A percentile compares a stretch with the other conserved stretches of the same genome.
Evolutionary conservation across 2,888 invertebrate species (phyloP).

Genomic region (Bellardia bayeri): DNA sequence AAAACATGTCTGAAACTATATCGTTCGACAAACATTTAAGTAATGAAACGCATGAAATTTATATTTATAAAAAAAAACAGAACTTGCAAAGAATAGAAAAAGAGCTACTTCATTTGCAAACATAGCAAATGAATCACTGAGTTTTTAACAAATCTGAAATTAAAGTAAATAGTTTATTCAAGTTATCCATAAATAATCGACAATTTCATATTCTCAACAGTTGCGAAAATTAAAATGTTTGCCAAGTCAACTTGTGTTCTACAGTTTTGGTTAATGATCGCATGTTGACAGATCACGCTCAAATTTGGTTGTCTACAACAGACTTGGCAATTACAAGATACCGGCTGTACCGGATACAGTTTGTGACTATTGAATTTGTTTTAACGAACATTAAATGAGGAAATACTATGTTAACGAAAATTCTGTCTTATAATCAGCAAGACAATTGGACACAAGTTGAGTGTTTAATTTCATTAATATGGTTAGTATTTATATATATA

Average conservation of each 20-base stretch:
- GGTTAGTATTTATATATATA: too few species aligned
- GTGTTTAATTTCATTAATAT: too few species aligned
- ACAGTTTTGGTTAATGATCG: not conserved
- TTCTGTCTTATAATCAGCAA: not conserved
- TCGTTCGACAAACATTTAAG: too few species aligned
- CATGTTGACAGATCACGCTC: conserved; percentile 31
- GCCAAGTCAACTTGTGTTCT: not conserved
- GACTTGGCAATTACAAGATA: not conserved
- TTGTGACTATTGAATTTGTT: not conserved
- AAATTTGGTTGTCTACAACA: not conserved
- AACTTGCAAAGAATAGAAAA: too few species aligned
- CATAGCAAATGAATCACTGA: too few species aligned
- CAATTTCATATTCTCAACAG: not conserved
- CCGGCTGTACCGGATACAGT: conserved; percentile 25
- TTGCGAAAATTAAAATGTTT: conserved; percentile 30
- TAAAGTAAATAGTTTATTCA: not conserved
- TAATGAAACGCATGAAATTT: too few species aligned
- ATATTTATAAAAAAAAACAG: too few species aligned
- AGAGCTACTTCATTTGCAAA: too few species aligned
- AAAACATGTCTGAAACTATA: not conserved
- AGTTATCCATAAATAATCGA: not conserved
- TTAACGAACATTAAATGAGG: conserved; percentile 10
- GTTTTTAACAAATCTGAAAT: too few species aligned
- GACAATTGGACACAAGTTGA: too few species aligned
- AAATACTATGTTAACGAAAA: not conserved